phyloP scores from a whole-genome alignment of 2,797 vertebrate genomes.

The Rhabdomys pumilio region DNA sequence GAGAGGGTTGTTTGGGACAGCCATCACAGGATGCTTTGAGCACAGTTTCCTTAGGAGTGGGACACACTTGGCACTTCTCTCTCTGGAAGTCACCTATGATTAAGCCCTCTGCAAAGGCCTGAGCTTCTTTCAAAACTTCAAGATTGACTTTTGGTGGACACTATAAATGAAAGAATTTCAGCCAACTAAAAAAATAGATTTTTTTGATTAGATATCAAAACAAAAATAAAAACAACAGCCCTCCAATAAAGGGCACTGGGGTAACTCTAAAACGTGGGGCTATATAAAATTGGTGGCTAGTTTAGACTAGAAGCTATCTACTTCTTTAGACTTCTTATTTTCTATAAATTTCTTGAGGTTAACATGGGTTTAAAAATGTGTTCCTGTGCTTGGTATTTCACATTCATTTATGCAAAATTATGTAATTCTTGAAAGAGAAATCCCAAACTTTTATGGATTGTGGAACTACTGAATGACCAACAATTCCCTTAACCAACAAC shows the following conservation, averaged over 20 bases:
- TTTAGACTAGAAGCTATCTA: conserved; percentile 29
- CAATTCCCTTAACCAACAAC: neutral
- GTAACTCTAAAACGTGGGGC: conserved; percentile 19
- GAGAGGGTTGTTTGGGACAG: neutral
- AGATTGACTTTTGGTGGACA: conserved; percentile 68
- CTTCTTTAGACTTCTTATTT: conserved; percentile 56
- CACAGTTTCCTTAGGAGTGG: neutral
- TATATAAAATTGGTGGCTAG: conserved; percentile 40
- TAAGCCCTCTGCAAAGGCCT: conserved; percentile 37
- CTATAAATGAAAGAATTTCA: conserved; percentile 46
- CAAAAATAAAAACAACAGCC: neutral
- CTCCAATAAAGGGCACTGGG: neutral
- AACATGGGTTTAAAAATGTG: conserved; percentile 40
- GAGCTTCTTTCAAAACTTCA: conserved; percentile 60
- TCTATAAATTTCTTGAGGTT: conserved; percentile 56
- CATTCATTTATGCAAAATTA: conserved; percentile 65
- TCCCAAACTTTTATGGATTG: neutral
- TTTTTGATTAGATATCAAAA: conserved; percentile 57
- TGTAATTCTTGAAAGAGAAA: conserved; percentile 63
- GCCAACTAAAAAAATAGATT: conserved; percentile 1
- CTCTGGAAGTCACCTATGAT: neutral
- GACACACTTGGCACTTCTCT: neutral
- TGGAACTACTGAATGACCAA: neutral
- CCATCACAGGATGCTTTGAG: neutral
- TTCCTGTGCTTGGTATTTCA: neutral